A percentile compares a stretch with the other conserved stretches of the same genome.
Conservation (phyloP, 1,140 invertebrate species). For the Drosophila obscura region DNA sequence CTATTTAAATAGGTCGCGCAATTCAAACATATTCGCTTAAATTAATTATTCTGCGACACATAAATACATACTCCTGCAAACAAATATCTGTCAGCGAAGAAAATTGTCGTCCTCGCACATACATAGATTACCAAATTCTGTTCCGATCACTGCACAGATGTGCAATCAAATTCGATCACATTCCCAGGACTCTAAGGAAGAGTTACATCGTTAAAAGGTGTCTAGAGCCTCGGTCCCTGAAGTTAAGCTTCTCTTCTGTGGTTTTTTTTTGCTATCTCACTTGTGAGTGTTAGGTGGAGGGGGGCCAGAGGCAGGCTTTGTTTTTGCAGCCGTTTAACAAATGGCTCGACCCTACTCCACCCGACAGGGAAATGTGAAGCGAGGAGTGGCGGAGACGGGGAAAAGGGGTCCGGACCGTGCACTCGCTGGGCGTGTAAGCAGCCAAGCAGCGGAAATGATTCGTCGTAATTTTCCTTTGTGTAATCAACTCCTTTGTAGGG, state of each 20-base stretch:
- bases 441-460: conserved; percentile 83
- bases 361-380: not conserved
- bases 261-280: conserved; percentile 67
- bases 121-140: too few relatives aligned
- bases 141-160: too few relatives aligned
- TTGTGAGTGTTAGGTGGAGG: conserved; percentile 21
- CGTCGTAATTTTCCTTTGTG: conserved; percentile 84
- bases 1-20: too few relatives aligned
- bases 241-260: conserved; percentile 28
- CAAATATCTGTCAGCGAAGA: too few relatives aligned
- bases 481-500: conserved; percentile 83
- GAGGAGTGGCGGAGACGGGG: not conserved
- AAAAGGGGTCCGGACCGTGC: conserved; percentile 10
- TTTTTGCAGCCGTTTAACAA: conserved; percentile 71
- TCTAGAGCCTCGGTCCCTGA: not conserved
- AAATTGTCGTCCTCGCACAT: too few relatives aligned
- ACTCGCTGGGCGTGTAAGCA: conserved; percentile 78
- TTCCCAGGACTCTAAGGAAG: too few relatives aligned
- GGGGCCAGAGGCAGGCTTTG: conserved; percentile 43
- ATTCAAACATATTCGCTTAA: too few relatives aligned
- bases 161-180: not conserved
- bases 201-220: too few relatives aligned
- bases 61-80: too few relatives aligned
- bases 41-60: too few relatives aligned
- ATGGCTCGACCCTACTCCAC: conserved; percentile 9